These are phyloP conservation scores for Grantiella picta DNA, from an alignment of 2,113 vertebrate genomes.

Conservation along the genomic window DNA sequence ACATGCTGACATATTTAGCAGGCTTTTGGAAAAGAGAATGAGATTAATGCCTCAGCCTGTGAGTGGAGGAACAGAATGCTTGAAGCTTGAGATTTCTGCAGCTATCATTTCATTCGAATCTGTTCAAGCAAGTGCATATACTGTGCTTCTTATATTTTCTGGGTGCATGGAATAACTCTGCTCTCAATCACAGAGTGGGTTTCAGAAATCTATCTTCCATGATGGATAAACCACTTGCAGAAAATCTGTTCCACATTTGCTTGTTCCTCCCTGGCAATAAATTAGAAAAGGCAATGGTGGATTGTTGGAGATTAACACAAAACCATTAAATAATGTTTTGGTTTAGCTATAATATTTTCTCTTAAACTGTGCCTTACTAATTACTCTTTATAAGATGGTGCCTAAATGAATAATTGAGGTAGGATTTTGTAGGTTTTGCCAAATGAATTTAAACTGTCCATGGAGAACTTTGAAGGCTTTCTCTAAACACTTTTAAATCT, in stretches of 20 bases:
- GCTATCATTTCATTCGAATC: neutral
- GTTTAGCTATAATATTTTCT: neutral
- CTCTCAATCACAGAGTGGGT: neutral
- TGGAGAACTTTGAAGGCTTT: neutral
- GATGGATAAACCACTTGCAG: constrained; percentile 9
- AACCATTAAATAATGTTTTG: neutral
- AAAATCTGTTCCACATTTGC: constrained; percentile 20
- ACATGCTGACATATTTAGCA: neutral
- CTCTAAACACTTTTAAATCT: neutral
- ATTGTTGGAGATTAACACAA: neutral
- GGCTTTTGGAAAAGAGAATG: neutral
- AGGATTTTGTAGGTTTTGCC: neutral
- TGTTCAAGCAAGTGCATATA: neutral
- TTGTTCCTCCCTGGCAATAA: neutral
- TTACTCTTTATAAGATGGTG: neutral
- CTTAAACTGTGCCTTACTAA: neutral
- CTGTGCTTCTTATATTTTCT: neutral
- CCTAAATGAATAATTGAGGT: neutral
- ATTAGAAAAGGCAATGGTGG: neutral
- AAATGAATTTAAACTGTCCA: neutral
- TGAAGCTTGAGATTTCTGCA: neutral
- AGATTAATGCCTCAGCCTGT: rapidly evolving
- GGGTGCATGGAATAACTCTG: neutral
- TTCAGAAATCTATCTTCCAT: neutral
- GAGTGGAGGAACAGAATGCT: neutral